Evolutionary conservation across 2,888 invertebrate species (phyloP), one percentile per base, ranked within the genome.

Genomic region (Rhogogaster chlorosoma): DNA sequence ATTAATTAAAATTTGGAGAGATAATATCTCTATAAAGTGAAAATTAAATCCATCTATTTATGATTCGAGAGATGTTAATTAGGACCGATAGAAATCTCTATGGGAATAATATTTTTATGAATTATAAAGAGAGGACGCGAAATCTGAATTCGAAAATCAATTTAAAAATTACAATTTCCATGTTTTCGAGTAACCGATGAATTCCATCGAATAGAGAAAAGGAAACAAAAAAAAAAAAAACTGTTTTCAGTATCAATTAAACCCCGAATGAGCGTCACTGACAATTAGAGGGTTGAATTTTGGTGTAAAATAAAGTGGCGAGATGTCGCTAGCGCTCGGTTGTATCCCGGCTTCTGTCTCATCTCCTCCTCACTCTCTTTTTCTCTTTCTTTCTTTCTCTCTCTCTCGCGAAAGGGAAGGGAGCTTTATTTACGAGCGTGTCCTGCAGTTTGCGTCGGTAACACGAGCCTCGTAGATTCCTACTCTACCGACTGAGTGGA

Each of bases 321-420:
- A 77, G 77, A 77, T 77, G 77, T 53, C 77, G 77, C 77, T 53
- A 77, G 49, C 77, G 77, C 49, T 53, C 53, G 77, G 77, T 53
- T 1, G 71, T 42, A 29, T 15, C n/a, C 26, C n/a, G 45, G 36
- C 18, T 22, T 45, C 45, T 22, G n/a, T 45, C 26, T 26, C 45
- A 70, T 22, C 26, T 45, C 45, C 10, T n/a, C 45, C 45, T 22
- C 7, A 3, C 29, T 36, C n/a, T 18, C 70, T 22, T 26, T 29
- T 26, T 64, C n/a, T 9, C 10, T 38, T 2, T 73, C 36, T 71
- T 3, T 71, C 1, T 71, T 42, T 38, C 38, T 73, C 1, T 38
- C 42, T 26, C 42, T 38, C 26, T 22, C 26, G 12, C 18, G 29
- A 49, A 53, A 77, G 15, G 9, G 77, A 49, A 32, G 26, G 53